These are phyloP conservation scores for Panthera uncia DNA, from an alignment of 2,113 vertebrate genomes.

Conservation along the genomic window DNA sequence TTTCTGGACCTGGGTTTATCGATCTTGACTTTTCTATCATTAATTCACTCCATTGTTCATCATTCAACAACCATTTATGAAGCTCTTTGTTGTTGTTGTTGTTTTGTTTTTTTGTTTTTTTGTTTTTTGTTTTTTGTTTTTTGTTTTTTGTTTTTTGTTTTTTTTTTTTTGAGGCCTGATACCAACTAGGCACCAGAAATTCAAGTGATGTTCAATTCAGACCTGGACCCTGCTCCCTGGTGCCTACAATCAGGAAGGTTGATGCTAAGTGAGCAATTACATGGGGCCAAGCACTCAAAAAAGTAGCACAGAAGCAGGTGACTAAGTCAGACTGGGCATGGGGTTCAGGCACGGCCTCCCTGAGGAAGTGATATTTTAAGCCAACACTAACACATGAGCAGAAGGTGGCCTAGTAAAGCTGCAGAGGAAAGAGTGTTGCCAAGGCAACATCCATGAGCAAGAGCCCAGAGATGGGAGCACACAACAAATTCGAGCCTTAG, in stretches of 20 bases:
- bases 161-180: neutral
- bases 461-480: neutral
- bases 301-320: neutral
- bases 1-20: neutral
- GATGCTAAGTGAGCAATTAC: no score
- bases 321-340: neutral
- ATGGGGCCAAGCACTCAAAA: neutral
- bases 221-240: neutral
- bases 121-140: neutral
- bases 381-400: neutral
- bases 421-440: neutral
- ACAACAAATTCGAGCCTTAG: neutral
- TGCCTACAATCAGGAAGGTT: neutral
- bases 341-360: neutral
- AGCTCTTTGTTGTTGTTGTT: neutral
- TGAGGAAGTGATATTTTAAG: slow-evolving; percentile 32
- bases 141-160: no score
- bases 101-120: no score
- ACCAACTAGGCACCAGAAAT: neutral
- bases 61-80: neutral
- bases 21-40: neutral
- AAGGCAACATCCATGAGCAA: neutral
- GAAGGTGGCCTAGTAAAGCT: neutral
- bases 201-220: no score
- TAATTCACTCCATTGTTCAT: neutral